Base-by-base conservation (phyloP, 2,797 vertebrate species). In the Pantherophis alleghaniensis region DNA sequence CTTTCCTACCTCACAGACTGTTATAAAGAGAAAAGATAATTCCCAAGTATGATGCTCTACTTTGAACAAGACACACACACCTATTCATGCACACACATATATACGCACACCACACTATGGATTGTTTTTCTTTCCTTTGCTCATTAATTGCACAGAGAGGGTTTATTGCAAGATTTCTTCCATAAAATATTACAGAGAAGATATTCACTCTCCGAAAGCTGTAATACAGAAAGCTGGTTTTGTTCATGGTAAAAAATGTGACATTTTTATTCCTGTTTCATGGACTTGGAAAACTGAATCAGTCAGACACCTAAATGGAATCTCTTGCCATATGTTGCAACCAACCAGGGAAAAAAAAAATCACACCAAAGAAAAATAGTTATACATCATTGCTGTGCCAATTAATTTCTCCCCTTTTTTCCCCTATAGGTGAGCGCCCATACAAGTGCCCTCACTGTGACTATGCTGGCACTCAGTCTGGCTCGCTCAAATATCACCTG, bases 401-500 rank as follows among this genome's bases (percentile, higher is more conserved):
- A 47, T 55, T 2, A 5, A 0, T 90, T 56, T 90, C n/a, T 42
- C 32, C 53, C 5, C 79, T 94, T 87, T 93, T 69, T 74, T 74
- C 7, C 3, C 42, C 55, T 42, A 74, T 95, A 99, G 99, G 99
- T 26, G 99, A 99, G 96, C 98, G 98, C 94, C 99, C 99, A 26
- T 99, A 99, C 97, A 99, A 99, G 97, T 99, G 99, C 91, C 99
- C 99, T 63, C 99, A 99, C 97, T 99, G 99, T 95, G 99, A 99
- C 97, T 99, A 99, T 47, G 99, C 99, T 0, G 99, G 99, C 87
- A 99, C 99, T 86, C 99, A 99, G 94, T 99, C 99, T 0, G 99
- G 98, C 63, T 99, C 99, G 0, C 97, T 99, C 89, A 99, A 99
- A 96, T 99, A 99, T 95, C 99, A 99, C 96, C 98, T 99, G 87